phyloP scores from a whole-genome alignment of 37 sponge, comb jelly and placozoan genomes.

The Ephydatia muelleri region DNA sequence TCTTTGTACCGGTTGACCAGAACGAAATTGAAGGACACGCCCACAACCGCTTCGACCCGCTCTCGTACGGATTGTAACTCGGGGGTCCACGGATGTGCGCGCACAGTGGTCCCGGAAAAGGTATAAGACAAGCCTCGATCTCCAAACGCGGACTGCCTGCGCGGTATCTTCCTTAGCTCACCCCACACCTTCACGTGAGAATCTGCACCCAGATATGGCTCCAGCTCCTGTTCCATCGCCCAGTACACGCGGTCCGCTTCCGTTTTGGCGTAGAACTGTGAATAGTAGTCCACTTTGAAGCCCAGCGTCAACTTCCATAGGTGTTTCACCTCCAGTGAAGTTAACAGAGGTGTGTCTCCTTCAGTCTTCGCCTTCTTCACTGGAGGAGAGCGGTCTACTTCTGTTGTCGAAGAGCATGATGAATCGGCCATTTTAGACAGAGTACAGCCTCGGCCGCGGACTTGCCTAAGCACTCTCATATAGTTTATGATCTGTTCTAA shows the following conservation, averaged over 20 bases:
- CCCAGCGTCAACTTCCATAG: constrained; percentile 11
- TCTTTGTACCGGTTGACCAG: constrained; percentile 73
- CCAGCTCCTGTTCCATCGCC: constrained; percentile 43
- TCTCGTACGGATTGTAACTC: constrained; percentile 14
- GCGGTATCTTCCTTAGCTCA: constrained; percentile 51
- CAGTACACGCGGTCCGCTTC: constrained; percentile 27
- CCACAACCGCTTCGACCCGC: constrained; percentile 12
- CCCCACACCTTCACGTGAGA: constrained; percentile 48
- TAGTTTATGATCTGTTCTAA: too few species aligned
- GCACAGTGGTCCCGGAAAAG: constrained; percentile 59
- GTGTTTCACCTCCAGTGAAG: not conserved
- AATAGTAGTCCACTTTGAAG: constrained; percentile 48
- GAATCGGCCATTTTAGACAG: not conserved
- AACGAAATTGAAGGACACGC: constrained; percentile 69
- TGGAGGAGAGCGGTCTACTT: not conserved
- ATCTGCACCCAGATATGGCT: constrained; percentile 28
- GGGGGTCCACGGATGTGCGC: constrained; percentile 65
- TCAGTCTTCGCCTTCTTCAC: not conserved
- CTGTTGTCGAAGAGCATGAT: not conserved
- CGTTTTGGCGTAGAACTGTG: constrained; percentile 15
- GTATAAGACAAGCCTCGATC: constrained; percentile 54
- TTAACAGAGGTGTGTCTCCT: not conserved
- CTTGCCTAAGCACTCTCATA: too few species aligned
- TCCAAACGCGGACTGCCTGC: constrained; percentile 75
- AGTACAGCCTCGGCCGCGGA: too few species aligned